A percentile compares a stretch with the other conserved stretches of the same genome.
phyloP scores from a whole-genome alignment of 2,797 vertebrate genomes.

The Fistularia commersonii region DNA sequence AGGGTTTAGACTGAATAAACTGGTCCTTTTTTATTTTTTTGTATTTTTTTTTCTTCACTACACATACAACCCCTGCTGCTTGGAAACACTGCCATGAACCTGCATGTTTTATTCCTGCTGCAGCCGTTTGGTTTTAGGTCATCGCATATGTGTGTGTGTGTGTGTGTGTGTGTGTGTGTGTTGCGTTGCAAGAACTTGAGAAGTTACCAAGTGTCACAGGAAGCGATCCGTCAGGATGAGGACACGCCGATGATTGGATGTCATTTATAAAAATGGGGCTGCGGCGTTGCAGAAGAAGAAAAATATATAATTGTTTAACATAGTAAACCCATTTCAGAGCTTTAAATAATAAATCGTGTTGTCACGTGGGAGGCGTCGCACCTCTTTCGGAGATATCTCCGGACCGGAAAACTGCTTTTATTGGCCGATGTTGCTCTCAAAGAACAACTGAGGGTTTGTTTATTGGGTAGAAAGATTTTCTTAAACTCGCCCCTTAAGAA shows the following conservation, averaged over 20 bases:
- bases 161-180: too few relatives aligned
- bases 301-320: slow-evolving; percentile 28
- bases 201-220: background rate
- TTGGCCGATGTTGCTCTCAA: slow-evolving; percentile 6
- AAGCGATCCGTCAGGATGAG: background rate
- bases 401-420: background rate
- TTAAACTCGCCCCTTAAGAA: too few relatives aligned
- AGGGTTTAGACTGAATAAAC: slow-evolving; percentile 9
- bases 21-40: background rate
- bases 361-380: slow-evolving; percentile 14
- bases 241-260: slow-evolving; percentile 3
- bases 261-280: background rate
- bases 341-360: slow-evolving; percentile 53
- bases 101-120: too few relatives aligned
- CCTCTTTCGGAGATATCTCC: slow-evolving; percentile 13
- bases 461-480: too few relatives aligned
- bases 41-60: background rate
- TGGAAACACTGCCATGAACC: too few relatives aligned
- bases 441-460: background rate
- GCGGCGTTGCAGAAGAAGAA: slow-evolving; percentile 9
- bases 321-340: slow-evolving; percentile 48
- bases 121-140: too few relatives aligned
- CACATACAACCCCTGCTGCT: too few relatives aligned
- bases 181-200: too few relatives aligned
- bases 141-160: too few relatives aligned